Evolutionary conservation across 1,140 invertebrate species (phyloP), one percentile per base, ranked within the genome.

Genomic region (Argopecten irradians): DNA sequence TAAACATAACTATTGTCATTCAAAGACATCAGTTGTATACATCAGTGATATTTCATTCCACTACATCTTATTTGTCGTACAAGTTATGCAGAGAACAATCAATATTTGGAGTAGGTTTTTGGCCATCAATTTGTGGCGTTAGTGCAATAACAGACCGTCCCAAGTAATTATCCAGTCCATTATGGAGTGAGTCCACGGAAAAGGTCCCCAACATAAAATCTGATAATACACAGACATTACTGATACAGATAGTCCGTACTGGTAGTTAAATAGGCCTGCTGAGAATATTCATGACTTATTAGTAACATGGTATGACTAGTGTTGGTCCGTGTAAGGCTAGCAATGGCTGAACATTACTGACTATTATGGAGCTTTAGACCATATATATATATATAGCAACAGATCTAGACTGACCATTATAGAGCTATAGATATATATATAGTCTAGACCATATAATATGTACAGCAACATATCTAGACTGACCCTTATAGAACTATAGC

Each of bases 151-250:
- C 55, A 71, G 55, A 71, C 55, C 3, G 55, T 71, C 55, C 55
- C 55, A n/a, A 71, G 55, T 71, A 71, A 71, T 71, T 71, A 71
- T 71, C 55, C n/a, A 71, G 55, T 71, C 55, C 55, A 71, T 71
- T 71, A 71, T 28, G 28, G 55, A 16, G 22, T 5, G 55, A 71
- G 55, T 71, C 1, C 55, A 71, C 28, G 55, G 55, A 71, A 46
- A 46, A 46, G 43, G 43, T 46, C 55, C n/a, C 55, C 55, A 71
- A 28, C 55, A n/a, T 71, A 71, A 71, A 71, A 71, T 71, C 55
- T 71, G 55, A 71, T 71, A 71, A 71, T 71, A 71, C n/a, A n/a
- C 14, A 28, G 55, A 71, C 55, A 71, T 71, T 71, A 71, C 22
- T 2, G 22, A 71, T 71, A 71, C 55, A 71, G 55, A 71, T 71